Conservation (phyloP, 2,113 vertebrate species). For the Conger conger region DNA sequence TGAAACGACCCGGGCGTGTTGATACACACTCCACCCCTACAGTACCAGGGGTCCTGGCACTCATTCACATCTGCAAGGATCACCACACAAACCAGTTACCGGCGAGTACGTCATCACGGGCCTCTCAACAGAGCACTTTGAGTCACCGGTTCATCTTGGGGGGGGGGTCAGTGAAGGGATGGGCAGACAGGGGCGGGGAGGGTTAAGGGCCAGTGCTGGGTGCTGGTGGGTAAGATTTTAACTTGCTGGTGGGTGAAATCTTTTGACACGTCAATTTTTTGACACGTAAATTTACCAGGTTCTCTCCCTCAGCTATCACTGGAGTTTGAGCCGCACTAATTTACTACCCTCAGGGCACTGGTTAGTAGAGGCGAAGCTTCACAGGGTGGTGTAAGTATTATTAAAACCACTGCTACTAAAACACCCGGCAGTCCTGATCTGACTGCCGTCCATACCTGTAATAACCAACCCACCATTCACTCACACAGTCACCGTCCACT, state of each 20-base stretch:
- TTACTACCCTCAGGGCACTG: background rate
- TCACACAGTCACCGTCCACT: background rate
- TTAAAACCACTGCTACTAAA: background rate
- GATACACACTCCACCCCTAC: slow-evolving; percentile 84
- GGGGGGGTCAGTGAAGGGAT: background rate
- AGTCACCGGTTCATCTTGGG: background rate
- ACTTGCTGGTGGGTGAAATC: background rate
- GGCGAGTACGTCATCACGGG: slow-evolving; percentile 54
- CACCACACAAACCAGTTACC: slow-evolving; percentile 73
- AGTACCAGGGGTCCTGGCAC: slow-evolving; percentile 83
- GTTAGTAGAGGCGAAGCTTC: background rate
- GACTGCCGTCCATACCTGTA: background rate
- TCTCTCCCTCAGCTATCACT: background rate
- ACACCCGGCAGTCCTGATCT: background rate
- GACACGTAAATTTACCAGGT: background rate
- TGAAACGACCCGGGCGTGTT: slow-evolving; percentile 86
- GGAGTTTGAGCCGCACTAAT: background rate
- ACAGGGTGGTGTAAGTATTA: background rate
- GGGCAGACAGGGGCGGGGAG: no score
- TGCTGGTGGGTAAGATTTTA: background rate
- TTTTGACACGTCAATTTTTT: background rate
- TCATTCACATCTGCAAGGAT: slow-evolving; percentile 85
- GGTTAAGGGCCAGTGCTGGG: background rate
- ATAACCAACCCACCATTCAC: background rate
- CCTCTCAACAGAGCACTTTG: slow-evolving; percentile 48